Evolutionary conservation across 2,888 invertebrate species (phyloP), one percentile per base, ranked within the genome.

Genomic region (Koerneria pararmatus): DNA sequence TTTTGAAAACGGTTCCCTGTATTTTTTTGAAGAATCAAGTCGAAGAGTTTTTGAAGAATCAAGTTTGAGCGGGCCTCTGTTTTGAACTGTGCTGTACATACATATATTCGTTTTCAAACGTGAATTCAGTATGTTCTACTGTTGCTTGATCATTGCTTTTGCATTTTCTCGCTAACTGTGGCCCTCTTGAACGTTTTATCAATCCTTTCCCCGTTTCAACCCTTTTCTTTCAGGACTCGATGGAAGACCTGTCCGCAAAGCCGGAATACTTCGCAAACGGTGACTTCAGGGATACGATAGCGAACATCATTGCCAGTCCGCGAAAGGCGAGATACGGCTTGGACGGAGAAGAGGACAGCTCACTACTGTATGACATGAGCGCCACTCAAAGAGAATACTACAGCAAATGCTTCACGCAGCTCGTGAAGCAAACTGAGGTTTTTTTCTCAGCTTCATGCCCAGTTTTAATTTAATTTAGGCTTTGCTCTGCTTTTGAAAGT

Each of bases 301-400:
- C 71, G 8, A 72, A 74, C 37, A 76, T 76, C 57, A 76, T 76
- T 15, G 73, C 65, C 15, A 65, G 65, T 24, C 65, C 65, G 32
- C 57, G 65, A 3, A 32, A 53, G 19, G 56, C 41, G 24, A 41
- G 41, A 19, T 19, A 8, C 19, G 41, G 8, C 41, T 41, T 41
- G 41, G 8, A 11, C 11, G 8, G 41, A 71, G 67, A 73, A 73
- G 0, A 62, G 74, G 46, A 41, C 70, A 19, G 58, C n/a, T 41
- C 11, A 41, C 11, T 11, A 41, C 32, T 79, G 8, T 82, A 78
- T 67, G 73, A 74, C 61, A 78, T 82, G 62, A 77, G 76, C 2
- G 70, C 71, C 1, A 80, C 80, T 54, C 82, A 82, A 67, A 68
- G 74, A n/a, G 75, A 75, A 53, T 82, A 82, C 68, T 82, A 82